Base-by-base conservation (phyloP, 2,797 vertebrate genomes). In the Phoeniculus purpureus region DNA sequence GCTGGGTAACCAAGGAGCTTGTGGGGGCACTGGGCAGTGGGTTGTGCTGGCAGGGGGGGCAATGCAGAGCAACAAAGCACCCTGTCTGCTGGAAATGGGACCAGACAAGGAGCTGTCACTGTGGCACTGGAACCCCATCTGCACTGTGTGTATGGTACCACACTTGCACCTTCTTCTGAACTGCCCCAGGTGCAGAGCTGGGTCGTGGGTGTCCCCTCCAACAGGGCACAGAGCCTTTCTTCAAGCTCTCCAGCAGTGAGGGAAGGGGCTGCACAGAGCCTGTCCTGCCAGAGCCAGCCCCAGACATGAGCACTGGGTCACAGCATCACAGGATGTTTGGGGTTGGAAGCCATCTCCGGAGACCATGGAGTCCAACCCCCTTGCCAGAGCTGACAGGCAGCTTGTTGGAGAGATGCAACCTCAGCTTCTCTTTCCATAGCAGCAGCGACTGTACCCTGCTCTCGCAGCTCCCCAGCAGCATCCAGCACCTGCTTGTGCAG, bases 121-220 rank as follows among this genome's bases (percentile, higher is more conserved):
- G 26, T 3, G 7, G 26, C 6, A 2, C 18, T 3, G 47, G 7
- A 51, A 56, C 14, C 40, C 40, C 2, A 8, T 3, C 60, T 1
- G 6, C 3, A 1, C 7, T 5, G 62, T 43, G 58, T 31, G 19
- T 31, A 56, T 22, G 19, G 19, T 48, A 22, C 19, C 48, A 21
- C 48, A 22, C 48, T 48, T 48, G 19, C 48, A 48, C 48, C 18
- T 10, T 18, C 48, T 22, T 18, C 48, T 22, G 21, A 48, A 22
- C 21, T 27, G 48, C 72, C 32, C 31, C 52, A 17, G 18, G 22
- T 7, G 29, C 58, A 23, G 37, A n/a, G 40, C 20, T 0, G 1
- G 34, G 52, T 27, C 32, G 0, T 0, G n/a, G 15, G 48, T 60
- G 23, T 54, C 11, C n/a, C 2, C 21, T 31, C 16, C 48, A 43